Base-by-base conservation (phyloP, 2,113 vertebrate species). In the Globicephala melas region DNA sequence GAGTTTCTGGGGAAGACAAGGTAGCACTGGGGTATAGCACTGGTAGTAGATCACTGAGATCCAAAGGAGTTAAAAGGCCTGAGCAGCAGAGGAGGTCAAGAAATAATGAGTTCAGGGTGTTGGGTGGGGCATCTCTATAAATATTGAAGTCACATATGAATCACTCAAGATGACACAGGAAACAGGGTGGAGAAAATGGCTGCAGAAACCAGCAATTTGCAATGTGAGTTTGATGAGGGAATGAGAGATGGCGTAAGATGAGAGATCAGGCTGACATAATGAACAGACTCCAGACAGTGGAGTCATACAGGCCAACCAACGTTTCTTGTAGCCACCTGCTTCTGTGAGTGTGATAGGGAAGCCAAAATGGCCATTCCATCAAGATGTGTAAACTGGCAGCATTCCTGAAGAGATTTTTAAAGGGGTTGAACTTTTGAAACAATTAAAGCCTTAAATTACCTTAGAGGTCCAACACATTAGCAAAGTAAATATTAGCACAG, bases 401-500 rank as follows among this genome's bases (percentile, higher is more conserved):
- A n/a, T 92, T 97, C 84, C 97, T 81, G 17, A 89, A 92, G 80
- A 81, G 80, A 74, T 97, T 97, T 97, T 81, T 44, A 96, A 95
- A 93, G 23, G 41, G 76, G 50, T 21, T 76, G 87, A 96, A 95
- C 60, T 74, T 92, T 65, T 21, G 55, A 94, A 96, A 97, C 84
- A 89, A 94, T 95, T 89, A 96, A 96, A 97, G 95, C 41, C 31
- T 94, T 95, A 80, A 94, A 80, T 96, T 95, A 70, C 92, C 82
- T 90, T 44, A 25, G 79, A 84, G 86, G 79, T 79, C 76, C 87
- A 95, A 77, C 74, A 95, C 83, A 96, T 96, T 97, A 96, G 89
- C 71, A 97, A 95, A 94, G 97, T 96, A 96, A 98, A 96, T 96
- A 97, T 96, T 96, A 97, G 94, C 86, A 93, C 38, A 92, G 95